Base-by-base conservation (phyloP, 2,797 vertebrate species). In the Karalla daura region DNA sequence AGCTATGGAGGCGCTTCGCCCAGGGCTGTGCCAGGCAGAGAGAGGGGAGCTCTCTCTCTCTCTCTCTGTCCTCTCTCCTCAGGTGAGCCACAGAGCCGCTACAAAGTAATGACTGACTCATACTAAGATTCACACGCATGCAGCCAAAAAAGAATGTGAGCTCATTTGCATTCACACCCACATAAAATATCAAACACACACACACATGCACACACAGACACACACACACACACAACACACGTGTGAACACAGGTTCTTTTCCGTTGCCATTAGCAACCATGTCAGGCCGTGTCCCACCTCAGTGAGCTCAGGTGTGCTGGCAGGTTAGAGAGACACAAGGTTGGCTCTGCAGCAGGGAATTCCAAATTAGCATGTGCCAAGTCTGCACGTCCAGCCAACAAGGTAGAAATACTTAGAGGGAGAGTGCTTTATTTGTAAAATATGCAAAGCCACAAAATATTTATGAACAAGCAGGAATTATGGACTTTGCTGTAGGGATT, bases 251-350 rank as follows among this genome's bases (percentile, higher is more conserved):
- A 53, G 39, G 54, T 51, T 68, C 21, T 55, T 74, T 64, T 52
- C 51, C 59, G 78, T 81, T 86, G 71, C 78, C 60, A 81, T 63
- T 83, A 86, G 74, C 69, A 85, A 86, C 83, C 51, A 52, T 62
- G 72, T 74, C 32, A 71, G 71, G 59, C 63, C 49, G 28, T 40
- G 55, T 76, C 65, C 58, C 63, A 73, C 62, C 62, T 70, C 39
- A 47, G 58, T 78, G 74, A 83, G 76, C 66, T 81, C 69, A 79
- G 81, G 76, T 86, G 70, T 79, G 68, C 64, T 76, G 69, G 67
- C 70, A 74, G 71, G 82, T 83, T 80, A 83, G 47, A 81, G 32
- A 71, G 40, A 70, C 33, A 78, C 69, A 70, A 53, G 28, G 49
- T 75, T 62, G 39, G 47, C 53, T 67, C 20, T 18, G 64, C 65